Evolutionary conservation across 2,888 invertebrate genomes (phyloP).

Genomic region (Drosophila buzzatii): DNA sequence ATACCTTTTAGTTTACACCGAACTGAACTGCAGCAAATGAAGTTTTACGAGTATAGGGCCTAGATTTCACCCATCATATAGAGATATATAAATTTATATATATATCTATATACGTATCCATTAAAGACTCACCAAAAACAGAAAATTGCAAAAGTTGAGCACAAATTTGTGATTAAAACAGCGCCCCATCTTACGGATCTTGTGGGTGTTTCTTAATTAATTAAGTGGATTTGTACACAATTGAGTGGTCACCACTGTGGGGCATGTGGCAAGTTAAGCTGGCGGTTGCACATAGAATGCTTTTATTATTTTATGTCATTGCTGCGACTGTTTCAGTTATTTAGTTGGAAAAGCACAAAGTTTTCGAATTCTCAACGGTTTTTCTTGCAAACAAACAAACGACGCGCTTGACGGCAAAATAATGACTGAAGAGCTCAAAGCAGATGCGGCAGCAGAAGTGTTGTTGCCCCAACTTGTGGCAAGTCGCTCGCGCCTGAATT

Average conservation of each 20-base stretch:
- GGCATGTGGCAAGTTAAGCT: conserved; percentile 24
- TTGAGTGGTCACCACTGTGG: conserved; percentile 35
- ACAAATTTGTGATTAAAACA: conserved; percentile 88
- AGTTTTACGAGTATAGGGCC: conserved; percentile 31
- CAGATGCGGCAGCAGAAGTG: conserved; percentile 21
- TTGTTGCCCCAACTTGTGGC: conserved; percentile 53
- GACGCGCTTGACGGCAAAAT: conserved; percentile 50
- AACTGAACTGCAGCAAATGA: conserved; percentile 25
- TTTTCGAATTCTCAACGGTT: conserved; percentile 27
- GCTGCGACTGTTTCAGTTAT: neutral
- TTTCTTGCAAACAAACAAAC: conserved; percentile 22
- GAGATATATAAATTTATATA: neutral
- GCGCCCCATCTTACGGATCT: conserved; percentile 68
- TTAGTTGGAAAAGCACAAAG: neutral
- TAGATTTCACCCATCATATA: conserved; percentile 51
- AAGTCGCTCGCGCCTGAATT: conserved; percentile 19
- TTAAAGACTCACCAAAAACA: conserved; percentile 86
- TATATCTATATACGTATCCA: neutral
- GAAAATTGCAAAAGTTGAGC: conserved; percentile 89
- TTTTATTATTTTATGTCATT: conserved; percentile 17
- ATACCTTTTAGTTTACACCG: conserved; percentile 18
- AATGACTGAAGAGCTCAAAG: conserved; percentile 49
- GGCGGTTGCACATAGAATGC: conserved; percentile 6
- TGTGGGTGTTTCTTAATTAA: conserved; percentile 51
- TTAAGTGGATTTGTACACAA: conserved; percentile 30